phyloP scores from a whole-genome alignment of 2,888 invertebrate genomes.

The Syritta pipiens region DNA sequence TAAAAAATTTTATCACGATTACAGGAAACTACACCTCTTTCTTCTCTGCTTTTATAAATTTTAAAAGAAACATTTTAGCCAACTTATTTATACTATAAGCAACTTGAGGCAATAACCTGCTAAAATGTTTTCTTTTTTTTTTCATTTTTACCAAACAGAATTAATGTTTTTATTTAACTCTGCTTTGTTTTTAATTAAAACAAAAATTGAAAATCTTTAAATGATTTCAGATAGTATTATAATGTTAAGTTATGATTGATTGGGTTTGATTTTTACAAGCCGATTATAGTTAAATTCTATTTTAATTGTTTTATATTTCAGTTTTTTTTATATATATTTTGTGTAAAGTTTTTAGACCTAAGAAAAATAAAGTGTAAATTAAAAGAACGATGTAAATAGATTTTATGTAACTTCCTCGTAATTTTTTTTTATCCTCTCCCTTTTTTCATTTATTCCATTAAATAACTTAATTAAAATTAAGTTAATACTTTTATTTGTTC shows the following conservation, averaged over 20 bases:
- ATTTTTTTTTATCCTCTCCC: background rate
- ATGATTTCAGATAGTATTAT: conserved; percentile 61
- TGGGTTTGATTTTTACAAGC: conserved; percentile 69
- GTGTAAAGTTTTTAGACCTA: conserved; percentile 43
- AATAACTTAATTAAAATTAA: conserved; percentile 3
- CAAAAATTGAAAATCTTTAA: conserved; percentile 10
- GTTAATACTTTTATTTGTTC: background rate
- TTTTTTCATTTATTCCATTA: background rate
- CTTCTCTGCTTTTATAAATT: background rate
- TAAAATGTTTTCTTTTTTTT: conserved; percentile 23
- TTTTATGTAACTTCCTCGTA: conserved; percentile 40
- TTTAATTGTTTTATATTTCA: conserved; percentile 23
- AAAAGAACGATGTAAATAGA: conserved; percentile 58
- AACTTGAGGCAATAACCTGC: conserved; percentile 58
- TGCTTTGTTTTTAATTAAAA: conserved; percentile 10
- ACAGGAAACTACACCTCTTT: conserved; percentile 38
- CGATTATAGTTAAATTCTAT: conserved; percentile 34
- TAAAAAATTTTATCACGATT: conserved; percentile 27
- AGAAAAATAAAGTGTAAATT: conserved; percentile 36
- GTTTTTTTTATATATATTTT: conserved; percentile 31
- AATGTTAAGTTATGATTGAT: conserved; percentile 58
- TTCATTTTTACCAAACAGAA: conserved; percentile 19
- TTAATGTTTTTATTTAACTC: conserved; percentile 3
- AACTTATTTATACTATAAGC: conserved; percentile 49
- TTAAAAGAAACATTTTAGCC: background rate